Base-by-base conservation (phyloP, 2,888 invertebrate genomes). In the Stramonita haemastoma region DNA sequence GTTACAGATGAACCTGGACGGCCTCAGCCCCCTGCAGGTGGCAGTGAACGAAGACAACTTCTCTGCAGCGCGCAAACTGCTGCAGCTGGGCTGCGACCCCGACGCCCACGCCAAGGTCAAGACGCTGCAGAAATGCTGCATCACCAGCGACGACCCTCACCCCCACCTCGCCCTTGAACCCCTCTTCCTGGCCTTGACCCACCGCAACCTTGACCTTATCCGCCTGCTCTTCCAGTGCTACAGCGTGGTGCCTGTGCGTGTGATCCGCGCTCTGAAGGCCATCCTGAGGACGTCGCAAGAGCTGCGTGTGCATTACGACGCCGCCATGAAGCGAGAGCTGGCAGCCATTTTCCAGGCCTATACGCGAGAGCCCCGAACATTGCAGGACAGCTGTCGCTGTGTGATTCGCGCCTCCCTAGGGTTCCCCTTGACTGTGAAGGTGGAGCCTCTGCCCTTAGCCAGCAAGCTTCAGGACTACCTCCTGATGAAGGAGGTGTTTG, bases 101-200 rank as follows among this genome's bases (percentile, higher is more conserved):
- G 92, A 94, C 19, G 93, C 94, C 19, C 94, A 94, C 88, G 92
- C 93, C 79, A 92, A 93, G 87, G 91, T 90, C 32, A 85, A 90
- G 32, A 91, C 92, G 8, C 89, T 94, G 15, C 91, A 92, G 90
- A 92, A 92, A 60, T 95, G 95, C 88, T 95, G 95, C 90, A 88
- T 93, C 8, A 89, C 91, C 19, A 93, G 95, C 91, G 93, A 93
- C n/a, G 95, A 95, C 91, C 56, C 91, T 5, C 95, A 95, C 90
- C 95, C 95, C 5, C 95, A 95, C 91, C 93, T 95, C 89, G 95
- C 94, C 89, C 93, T 95, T 86, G 95, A 95, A 90, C 95, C 96
- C 6, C 89, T 96, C 60, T 95, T 95, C 90, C 91, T 93, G 77
- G 94, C 95, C 60, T 90, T 95, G 90, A 94, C 94, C 79, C 95